Conservation (phyloP, 2,797 vertebrate genomes). For the Myoxocephalus aenaeus region DNA sequence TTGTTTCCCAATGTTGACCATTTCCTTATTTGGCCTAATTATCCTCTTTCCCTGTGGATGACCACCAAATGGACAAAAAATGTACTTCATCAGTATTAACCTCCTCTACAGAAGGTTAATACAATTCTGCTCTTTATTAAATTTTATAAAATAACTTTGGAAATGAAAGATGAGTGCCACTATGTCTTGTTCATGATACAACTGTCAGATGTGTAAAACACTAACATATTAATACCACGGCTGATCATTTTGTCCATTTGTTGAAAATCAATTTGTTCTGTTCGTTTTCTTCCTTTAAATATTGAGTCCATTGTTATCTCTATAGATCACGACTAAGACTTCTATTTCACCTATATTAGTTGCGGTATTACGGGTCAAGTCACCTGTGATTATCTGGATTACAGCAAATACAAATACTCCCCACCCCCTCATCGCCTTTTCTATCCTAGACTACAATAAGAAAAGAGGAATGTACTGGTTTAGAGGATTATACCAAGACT, state of each 20-base stretch:
- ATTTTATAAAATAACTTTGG: constrained; percentile 48
- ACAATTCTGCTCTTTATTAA: constrained; percentile 48
- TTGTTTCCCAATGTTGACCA: constrained; percentile 71
- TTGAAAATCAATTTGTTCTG: background rate
- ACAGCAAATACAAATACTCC: constrained; percentile 62
- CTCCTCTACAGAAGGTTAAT: constrained; percentile 65
- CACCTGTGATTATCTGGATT: constrained; percentile 69
- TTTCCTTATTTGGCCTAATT: constrained; percentile 67
- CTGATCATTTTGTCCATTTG: constrained; percentile 12
- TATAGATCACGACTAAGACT: background rate
- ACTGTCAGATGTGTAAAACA: constrained; percentile 5
- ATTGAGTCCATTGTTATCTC: background rate
- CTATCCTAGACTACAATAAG: constrained; percentile 30
- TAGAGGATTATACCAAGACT: constrained; percentile 10
- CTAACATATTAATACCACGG: background rate
- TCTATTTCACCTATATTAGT: constrained; percentile 15
- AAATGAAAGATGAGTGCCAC: constrained; percentile 50
- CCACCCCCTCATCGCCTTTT: constrained; percentile 34
- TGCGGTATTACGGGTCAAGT: constrained; percentile 7
- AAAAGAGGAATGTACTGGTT: background rate
- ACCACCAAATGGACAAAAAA: constrained; percentile 56
- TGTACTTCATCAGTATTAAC: constrained; percentile 59
- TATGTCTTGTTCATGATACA: constrained; percentile 42
- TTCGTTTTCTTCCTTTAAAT: constrained; percentile 1
- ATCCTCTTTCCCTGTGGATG: constrained; percentile 72